A percentile compares a stretch with the other conserved stretches of the same genome.
phyloP scores from a whole-genome alignment of 2,113 vertebrate genomes.

The Stictonetta naevosa region DNA sequence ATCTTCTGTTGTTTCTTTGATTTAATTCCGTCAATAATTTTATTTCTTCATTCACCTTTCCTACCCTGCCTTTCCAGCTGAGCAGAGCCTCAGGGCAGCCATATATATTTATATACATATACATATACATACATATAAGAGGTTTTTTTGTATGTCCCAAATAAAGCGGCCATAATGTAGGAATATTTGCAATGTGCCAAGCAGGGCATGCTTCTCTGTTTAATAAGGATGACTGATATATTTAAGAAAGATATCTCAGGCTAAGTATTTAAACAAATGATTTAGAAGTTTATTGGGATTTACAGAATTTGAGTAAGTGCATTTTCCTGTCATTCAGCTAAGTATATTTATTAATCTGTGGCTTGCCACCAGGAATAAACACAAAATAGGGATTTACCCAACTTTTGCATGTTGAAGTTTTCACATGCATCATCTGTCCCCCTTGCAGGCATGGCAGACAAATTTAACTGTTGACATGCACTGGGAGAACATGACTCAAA shows the following conservation, averaged over 20 bases:
- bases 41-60: not conserved
- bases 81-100: not conserved
- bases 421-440: not conserved
- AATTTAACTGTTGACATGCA: not conserved
- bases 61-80: not conserved
- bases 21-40: not conserved
- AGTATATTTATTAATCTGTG: constrained; percentile 21
- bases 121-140: not conserved
- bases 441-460: not conserved
- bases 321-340: not conserved
- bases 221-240: not conserved
- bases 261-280: constrained; percentile 3
- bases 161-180: not conserved
- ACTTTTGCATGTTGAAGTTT: not conserved
- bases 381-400: not conserved
- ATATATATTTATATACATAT: not conserved
- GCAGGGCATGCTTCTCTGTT: not conserved
- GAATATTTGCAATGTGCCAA: not conserved
- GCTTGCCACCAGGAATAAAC: constrained; percentile 10
- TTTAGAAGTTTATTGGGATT: not conserved
- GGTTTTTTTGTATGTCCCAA: not conserved
- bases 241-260: constrained; percentile 3
- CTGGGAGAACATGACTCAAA: not conserved
- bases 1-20: not conserved
- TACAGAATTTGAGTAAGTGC: not conserved